Evolutionary conservation across 2,797 vertebrate genomes (phyloP), one percentile per base, ranked within the genome.

Genomic region (Poeciliopsis gracilis): DNA sequence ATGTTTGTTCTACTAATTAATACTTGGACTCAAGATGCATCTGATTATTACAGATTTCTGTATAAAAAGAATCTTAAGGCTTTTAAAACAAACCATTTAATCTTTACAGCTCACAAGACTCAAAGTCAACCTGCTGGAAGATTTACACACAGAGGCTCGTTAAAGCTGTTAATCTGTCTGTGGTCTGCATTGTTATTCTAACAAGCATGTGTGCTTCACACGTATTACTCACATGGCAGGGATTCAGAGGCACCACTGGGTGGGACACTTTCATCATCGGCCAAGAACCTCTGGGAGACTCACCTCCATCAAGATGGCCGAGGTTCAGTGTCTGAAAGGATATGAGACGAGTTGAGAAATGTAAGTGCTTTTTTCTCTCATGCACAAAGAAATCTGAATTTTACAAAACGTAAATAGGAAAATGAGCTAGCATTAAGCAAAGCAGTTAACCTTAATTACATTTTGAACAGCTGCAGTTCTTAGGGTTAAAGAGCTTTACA

Each of bases 221-320:
- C 75, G 45, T 46, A 18, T 74, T 28, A 92, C 90, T 92, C 92
- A 94, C 93, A 90, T 90, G 89, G 87, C 86, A 82, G 83, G 49
- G 83, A 88, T 84, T 88, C 90, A 86, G 80, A 84, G 83, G 77
- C 20, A 61, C 76, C 46, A 74, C 61, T 72, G 79, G 78, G 51
- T 13, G 45, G 66, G 81, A 79, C n/a, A 76, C 53, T 2, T 70
- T 90, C 89, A 90, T 91, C 72, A 4, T 71, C 2, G 70, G 45
- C 57, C 53, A n/a, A 46, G 45, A 55, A 55, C 20, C 4, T 76
- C 38, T 2, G 23, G 55, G 49, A 57, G 51, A 38, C 59, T 41
- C 23, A 47, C 33, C 46, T 86, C 84, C 82, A 85, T 70, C 18
- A 82, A 77, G 1, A 59, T 73, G 0, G 67, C 75, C 23, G 63